Conservation (phyloP, 2,888 invertebrate genomes). For the Aphodius sticticus region DNA sequence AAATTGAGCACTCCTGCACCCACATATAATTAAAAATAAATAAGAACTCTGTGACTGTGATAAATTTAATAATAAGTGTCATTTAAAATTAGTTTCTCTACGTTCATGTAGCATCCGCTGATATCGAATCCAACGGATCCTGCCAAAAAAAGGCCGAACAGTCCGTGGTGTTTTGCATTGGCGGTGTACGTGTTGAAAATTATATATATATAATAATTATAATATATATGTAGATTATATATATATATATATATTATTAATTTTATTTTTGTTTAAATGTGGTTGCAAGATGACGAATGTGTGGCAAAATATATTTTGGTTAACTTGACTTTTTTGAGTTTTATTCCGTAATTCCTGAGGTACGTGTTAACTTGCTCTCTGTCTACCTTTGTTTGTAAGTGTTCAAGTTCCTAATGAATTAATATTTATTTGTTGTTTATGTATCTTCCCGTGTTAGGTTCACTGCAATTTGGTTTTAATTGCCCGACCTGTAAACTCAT, state of each 20-base stretch:
- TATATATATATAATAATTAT: constrained; percentile 30
- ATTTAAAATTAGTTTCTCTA: constrained; percentile 40
- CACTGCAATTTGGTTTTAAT: constrained; percentile 47
- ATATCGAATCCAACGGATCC: background rate
- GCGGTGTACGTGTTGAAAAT: constrained; percentile 20
- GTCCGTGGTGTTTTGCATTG: background rate
- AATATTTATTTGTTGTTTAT: constrained; percentile 32
- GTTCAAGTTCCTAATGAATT: constrained; percentile 32
- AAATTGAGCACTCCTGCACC: constrained; percentile 46
- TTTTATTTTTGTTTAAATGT: constrained; percentile 51
- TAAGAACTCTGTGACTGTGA: constrained; percentile 60
- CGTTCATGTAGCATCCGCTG: constrained; percentile 14
- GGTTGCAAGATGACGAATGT: constrained; percentile 46
- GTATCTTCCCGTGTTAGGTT: constrained; percentile 47
- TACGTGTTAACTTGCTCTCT: constrained; percentile 49
- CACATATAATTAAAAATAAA: constrained; percentile 49
- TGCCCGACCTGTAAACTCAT: constrained; percentile 52
- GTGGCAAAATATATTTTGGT: constrained; percentile 56
- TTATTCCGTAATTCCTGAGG: constrained; percentile 44
- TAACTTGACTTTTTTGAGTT: constrained; percentile 52
- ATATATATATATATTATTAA: constrained; percentile 33
- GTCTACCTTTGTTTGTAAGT: constrained; percentile 36
- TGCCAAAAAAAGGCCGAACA: constrained; percentile 41
- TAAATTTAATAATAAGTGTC: constrained; percentile 51
- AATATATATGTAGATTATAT: constrained; percentile 25